Evolutionary conservation across 1,140 invertebrate species (phyloP), one percentile per base, ranked within the genome.

Genomic region (Leptestheria dahalacensis): DNA sequence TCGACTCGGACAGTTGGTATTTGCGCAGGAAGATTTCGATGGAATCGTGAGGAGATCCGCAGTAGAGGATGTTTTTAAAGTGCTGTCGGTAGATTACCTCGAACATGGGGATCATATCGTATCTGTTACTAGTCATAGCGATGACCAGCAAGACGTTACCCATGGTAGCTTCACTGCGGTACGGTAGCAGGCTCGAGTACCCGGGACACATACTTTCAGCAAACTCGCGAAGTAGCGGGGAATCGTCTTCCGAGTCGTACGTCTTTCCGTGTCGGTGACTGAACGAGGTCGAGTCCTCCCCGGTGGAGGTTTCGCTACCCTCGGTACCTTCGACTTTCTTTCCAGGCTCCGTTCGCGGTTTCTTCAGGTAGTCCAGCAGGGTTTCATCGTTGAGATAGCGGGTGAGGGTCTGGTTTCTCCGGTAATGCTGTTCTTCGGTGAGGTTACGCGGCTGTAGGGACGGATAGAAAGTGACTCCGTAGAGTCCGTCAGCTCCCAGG

Each of bases 21-120:
- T 67, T 67, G 53, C 61, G 62, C 28, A 65, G 50, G 60, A 68
- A 69, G 12, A 68, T 66, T 20, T 65, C 64, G 3, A 66, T 61
- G n/a, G 65, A 65, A n/a, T 66, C 66, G 29, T 68, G 66, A 4
- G 67, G 67, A 24, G 66, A 61, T 11, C 70, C 70, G 63, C 70
- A 72, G 61, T 70, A 72, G 2, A 72, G 65, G 24, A 70, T 70
- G 60, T 71, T 70, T 1, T 65, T 66, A 53, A 69, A 72, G 28
- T 69, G 59, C 2, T 63, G 62, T 48, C 69, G 55, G 56, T 70
- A 71, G 3, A 70, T 48, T 9, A 68, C 64, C 63, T 72, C 70
- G 18, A 72, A 57, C 25, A 68, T 64, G 1, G 69, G 70, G 26
- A 71, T 68, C 18, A 67, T 52, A 41, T 70, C 69, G 60, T 70